Evolutionary conservation across 2,113 vertebrate genomes (phyloP), one percentile per base, ranked within the genome.

Genomic region (Diglossa brunneiventris): DNA sequence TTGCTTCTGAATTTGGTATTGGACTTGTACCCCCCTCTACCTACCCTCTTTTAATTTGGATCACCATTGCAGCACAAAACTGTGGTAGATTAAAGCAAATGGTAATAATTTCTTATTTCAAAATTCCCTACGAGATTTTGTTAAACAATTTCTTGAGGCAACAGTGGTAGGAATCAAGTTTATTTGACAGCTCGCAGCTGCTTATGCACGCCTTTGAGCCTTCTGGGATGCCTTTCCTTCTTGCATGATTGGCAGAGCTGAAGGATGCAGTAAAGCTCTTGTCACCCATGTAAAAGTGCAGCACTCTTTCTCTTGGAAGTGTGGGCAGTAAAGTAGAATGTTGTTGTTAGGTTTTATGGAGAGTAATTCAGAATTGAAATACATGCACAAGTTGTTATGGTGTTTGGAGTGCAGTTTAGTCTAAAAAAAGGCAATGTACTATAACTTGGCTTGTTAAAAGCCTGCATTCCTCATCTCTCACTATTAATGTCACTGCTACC

Each of bases 111-210:
- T 95, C 91, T 81, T 80, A 42, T 82, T 92, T 91, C 62, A 73
- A 31, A 35, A 81, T 33, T 94, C 59, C 66, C 61, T 90, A 5
- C 7, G 8, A 93, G 35, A 77, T 95, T 94, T 83, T 76, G 33
- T 76, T 93, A 67, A 96, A 80, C 37, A 52, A 89, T 95, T 90
- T 33, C 41, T 96, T 87, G 58, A 86, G 83, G 72, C 72, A 97
- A 23, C 39, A 92, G 35, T 33, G 24, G 30, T 89, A 82, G n/a
- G 82, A 84, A 88, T 91, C 66, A 92, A 81, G 20, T 83, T 81
- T n/a, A 78, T 85, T 96, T 94, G 68, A 44, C 91, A 97, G 41
- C n/a, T 77, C 55, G 79, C 20, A 64, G 33, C 33, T 86, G 23
- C 47, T 69, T 75, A 72, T 69, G 74, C 64, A 74, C 50, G 85